Base-by-base conservation (phyloP, 2,888 invertebrate genomes). In the Gasteruption jaculator region DNA sequence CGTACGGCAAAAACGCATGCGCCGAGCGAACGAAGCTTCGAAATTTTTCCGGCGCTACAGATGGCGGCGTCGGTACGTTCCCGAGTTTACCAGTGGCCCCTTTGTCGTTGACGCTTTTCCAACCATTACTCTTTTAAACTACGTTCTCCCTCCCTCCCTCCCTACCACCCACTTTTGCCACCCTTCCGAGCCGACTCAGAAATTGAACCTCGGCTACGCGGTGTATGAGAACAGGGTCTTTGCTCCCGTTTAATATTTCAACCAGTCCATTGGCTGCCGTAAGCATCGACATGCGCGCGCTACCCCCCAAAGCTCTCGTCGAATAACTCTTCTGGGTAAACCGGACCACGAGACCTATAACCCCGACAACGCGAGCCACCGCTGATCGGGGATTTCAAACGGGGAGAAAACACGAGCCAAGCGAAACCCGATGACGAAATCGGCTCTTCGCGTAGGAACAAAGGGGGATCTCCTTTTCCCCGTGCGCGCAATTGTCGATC, bases 191-290 rank as follows among this genome's bases (percentile, higher is more conserved):
- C 16, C 22, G 25, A 21, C 26, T 26, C 34, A 29, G 29, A 43
- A 54, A 57, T 54, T 57, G 54, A 57, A 57, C 50, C 53, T 48
- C 45, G 50, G 45, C 48, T 55, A 52, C 53, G 53, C 54, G 56
- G 52, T 53, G 52, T 53, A 56, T 54, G 57, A 48, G 58, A 56
- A 54, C 52, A 57, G 57, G 66, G 65, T 68, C 68, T 68, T 68
- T 63, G 65, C 63, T 63, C 68, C 60, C 66, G 61, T 63, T 68
- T 66, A 68, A 68, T 68, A 68, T 68, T 68, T 68, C 63, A 68
- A 57, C 59, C 58, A 60, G 63, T 65, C 63, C 63, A 68, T 65
- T 61, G 63, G 64, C 63, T 60, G 59, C 57, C 52, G 54, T 59
- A 56, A 58, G 57, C 61, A 62, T 62, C 62, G 63, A 62, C 64